Conservation (phyloP, 2,797 vertebrate species). For the Catharus ustulatus region DNA sequence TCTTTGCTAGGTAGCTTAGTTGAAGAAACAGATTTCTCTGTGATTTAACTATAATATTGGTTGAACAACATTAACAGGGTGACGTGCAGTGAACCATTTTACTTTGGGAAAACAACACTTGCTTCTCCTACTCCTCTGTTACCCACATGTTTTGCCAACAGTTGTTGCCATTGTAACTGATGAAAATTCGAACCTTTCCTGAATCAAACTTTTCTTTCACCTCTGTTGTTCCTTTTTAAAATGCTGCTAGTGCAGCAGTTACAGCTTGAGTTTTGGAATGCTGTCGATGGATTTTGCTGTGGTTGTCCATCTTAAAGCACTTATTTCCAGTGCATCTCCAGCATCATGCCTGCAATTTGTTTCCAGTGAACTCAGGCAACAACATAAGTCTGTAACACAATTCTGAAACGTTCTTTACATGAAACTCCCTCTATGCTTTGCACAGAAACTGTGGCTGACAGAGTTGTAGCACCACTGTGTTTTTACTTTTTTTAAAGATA, state of each 20-base stretch:
- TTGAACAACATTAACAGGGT: neutral
- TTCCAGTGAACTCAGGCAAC: neutral
- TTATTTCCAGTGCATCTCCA: neutral
- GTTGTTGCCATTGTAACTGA: neutral
- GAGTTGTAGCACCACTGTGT: neutral
- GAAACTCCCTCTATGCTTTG: neutral
- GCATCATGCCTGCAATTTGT: neutral
- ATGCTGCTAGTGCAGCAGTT: neutral
- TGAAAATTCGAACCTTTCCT: neutral
- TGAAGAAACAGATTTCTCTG: constrained; percentile 1
- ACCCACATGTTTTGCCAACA: neutral
- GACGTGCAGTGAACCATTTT: neutral
- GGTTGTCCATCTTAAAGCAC: neutral
- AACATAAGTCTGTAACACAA: neutral
- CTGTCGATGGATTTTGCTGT: neutral
- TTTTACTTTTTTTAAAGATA: neutral
- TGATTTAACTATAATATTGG: neutral
- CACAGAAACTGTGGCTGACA: neutral
- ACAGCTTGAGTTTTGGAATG: neutral
- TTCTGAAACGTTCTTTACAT: neutral
- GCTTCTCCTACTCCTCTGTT: neutral
- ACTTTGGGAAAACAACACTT: neutral
- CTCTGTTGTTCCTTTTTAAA: neutral
- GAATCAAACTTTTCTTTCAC: neutral
- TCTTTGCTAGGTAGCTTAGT: constrained; percentile 11